phyloP scores from a whole-genome alignment of 2,113 vertebrate species.

The Petaurus breviceps region DNA sequence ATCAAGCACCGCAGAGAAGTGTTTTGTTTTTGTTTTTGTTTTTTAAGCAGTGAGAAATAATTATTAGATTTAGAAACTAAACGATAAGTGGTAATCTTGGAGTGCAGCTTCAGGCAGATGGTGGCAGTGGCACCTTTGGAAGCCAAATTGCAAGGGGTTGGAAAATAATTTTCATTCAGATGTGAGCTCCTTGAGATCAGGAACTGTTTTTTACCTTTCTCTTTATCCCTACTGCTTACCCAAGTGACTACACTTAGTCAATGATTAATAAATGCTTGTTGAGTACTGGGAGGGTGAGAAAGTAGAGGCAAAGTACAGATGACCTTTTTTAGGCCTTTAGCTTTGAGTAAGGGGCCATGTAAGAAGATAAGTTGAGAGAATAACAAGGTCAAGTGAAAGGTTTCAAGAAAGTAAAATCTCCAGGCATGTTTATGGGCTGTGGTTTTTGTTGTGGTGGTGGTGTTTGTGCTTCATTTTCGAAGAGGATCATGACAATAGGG shows the following conservation, averaged over 20 bases:
- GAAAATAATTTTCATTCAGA: neutral
- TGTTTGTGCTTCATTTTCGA: too few species aligned
- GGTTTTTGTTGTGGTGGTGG: too few species aligned
- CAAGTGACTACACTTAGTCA: neutral
- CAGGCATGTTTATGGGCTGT: neutral
- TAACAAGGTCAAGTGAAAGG: neutral
- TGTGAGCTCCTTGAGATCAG: neutral
- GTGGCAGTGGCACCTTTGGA: neutral
- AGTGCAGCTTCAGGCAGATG: neutral
- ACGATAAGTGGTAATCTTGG: neutral
- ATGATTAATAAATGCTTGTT: neutral
- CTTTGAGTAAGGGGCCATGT: neutral
- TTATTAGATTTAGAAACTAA: neutral
- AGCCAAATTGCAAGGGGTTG: neutral
- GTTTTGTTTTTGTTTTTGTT: neutral
- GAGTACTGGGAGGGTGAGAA: neutral
- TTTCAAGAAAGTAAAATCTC: neutral
- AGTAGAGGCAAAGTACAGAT: neutral
- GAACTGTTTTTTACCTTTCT: neutral
- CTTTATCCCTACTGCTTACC: neutral
- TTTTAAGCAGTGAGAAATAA: neutral
- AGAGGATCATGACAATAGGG: too few species aligned
- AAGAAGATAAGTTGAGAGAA: neutral
- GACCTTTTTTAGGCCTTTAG: neutral
- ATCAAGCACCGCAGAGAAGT: neutral